These are phyloP conservation scores for Hydropotes inermis DNA, from an alignment of 2,113 vertebrate species.

Conservation along the genomic window DNA sequence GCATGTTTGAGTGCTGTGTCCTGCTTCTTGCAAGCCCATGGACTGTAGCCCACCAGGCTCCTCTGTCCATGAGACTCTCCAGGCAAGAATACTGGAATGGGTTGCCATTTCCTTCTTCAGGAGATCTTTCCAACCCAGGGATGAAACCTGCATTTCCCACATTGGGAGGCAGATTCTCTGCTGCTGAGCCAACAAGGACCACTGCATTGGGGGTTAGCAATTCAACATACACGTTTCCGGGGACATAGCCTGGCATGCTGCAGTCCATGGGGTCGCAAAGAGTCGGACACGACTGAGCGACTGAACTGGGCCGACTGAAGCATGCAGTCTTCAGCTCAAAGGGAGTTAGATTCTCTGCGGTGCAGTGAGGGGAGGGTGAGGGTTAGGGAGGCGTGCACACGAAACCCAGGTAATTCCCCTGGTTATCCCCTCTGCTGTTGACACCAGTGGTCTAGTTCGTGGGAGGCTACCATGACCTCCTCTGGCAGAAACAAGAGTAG, in stretches of 20 bases:
- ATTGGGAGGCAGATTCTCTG: background rate
- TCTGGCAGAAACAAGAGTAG: background rate
- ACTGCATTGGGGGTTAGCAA: background rate
- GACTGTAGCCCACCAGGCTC: background rate
- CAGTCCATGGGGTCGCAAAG: background rate
- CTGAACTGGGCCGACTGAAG: background rate
- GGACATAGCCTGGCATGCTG: background rate
- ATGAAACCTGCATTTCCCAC: background rate
- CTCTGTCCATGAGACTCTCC: background rate
- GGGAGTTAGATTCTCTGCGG: background rate
- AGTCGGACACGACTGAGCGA: background rate
- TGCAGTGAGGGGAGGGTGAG: background rate
- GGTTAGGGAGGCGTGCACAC: background rate
- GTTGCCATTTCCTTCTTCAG: background rate
- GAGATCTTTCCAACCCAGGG: background rate
- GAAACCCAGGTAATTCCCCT: background rate
- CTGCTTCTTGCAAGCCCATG: background rate
- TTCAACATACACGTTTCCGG: background rate
- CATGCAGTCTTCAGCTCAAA: background rate
- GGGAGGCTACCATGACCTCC: background rate
- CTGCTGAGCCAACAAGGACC: background rate
- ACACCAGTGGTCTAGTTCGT: background rate
- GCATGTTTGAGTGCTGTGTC: background rate
- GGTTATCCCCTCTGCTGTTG: background rate
- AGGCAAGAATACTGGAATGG: background rate